phyloP scores from a whole-genome alignment of 2,113 vertebrate genomes.

The Lepidothrix coronata region DNA sequence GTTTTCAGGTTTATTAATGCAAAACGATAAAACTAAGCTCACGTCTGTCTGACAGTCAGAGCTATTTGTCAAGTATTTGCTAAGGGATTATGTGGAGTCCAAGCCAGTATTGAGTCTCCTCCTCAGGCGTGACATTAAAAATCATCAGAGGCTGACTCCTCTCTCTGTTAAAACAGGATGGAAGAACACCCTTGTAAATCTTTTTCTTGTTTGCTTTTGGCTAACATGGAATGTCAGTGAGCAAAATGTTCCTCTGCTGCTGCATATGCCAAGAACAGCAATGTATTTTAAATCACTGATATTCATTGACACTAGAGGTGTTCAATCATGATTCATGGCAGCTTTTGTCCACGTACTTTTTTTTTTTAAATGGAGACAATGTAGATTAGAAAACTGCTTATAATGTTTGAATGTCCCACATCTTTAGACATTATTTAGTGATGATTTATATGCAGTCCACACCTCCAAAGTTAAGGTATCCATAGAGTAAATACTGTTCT shows the following conservation, averaged over 20 bases:
- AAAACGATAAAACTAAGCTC: neutral
- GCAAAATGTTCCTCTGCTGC: neutral
- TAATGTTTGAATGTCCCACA: neutral
- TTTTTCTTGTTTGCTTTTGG: constrained; percentile 6
- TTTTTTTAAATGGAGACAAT: neutral
- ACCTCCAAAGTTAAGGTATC: neutral
- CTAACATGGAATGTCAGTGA: neutral
- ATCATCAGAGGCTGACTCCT: neutral
- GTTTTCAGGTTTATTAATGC: neutral
- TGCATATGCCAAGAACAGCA: neutral
- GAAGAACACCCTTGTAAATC: neutral
- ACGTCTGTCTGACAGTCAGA: neutral
- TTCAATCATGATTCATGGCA: neutral
- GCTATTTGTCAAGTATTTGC: neutral
- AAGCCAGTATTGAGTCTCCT: neutral
- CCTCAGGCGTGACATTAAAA: neutral
- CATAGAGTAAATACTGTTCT: neutral
- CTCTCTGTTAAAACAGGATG: neutral
- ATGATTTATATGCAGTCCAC: neutral
- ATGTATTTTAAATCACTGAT: neutral
- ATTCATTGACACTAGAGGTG: neutral
- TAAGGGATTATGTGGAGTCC: neutral
- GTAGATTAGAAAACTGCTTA: neutral
- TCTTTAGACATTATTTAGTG: neutral
- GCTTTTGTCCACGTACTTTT: neutral